These are phyloP conservation scores for Psammodynastes pulverulentus DNA, from an alignment of 2,113 vertebrate genomes.

Conservation along the genomic window DNA sequence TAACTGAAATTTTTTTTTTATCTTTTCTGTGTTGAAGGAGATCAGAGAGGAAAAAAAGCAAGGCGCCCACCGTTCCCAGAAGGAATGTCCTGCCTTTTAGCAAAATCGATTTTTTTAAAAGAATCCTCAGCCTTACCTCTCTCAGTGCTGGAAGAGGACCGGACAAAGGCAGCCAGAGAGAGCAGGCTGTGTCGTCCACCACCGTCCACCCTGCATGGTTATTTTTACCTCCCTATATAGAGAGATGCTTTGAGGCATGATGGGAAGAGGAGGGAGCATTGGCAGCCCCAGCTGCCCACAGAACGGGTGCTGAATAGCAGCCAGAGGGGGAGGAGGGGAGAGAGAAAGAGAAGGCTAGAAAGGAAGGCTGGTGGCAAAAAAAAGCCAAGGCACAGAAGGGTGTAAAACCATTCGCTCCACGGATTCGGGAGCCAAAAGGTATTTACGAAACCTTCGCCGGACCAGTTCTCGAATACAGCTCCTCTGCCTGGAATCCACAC, in stretches of 20 bases:
- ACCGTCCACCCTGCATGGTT: slow-evolving; percentile 46
- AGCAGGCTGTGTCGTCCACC: neutral
- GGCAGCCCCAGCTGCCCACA: neutral
- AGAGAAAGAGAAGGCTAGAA: neutral
- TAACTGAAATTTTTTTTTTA: no score
- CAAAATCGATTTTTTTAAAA: no score
- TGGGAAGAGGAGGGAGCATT: slow-evolving; percentile 53
- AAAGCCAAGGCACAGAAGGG: neutral
- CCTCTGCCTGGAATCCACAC: no score
- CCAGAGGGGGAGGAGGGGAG: neutral
- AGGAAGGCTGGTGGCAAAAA: neutral
- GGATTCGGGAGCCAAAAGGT: no score
- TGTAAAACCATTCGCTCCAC: neutral
- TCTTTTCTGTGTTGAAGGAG: neutral
- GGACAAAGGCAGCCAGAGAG: slow-evolving; percentile 4
- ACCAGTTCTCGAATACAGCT: no score
- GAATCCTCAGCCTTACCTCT: slow-evolving; percentile 63
- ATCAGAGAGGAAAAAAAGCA: neutral
- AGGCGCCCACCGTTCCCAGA: neutral
- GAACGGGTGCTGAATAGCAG: slow-evolving; percentile 37
- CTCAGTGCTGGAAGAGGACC: slow-evolving; percentile 32
- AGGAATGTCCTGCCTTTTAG: neutral
- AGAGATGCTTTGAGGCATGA: slow-evolving; percentile 56
- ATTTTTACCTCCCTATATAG: slow-evolving; percentile 66
- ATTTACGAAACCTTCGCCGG: no score